phyloP scores from a whole-genome alignment of 2,113 vertebrate species.

The Nothobranchius kuhntae region DNA sequence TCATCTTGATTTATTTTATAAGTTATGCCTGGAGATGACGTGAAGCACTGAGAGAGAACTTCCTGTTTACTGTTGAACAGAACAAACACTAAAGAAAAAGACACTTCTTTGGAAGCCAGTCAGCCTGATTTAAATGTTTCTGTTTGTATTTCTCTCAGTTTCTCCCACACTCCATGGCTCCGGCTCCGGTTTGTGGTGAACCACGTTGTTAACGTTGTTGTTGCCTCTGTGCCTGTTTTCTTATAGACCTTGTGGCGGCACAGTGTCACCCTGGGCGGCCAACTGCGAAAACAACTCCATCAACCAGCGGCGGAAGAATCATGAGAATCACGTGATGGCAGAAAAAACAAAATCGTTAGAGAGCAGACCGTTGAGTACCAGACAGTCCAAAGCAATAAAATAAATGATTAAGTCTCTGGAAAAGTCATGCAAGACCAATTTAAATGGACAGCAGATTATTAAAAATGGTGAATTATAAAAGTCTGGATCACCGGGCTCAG shows the following conservation, averaged over 20 bases:
- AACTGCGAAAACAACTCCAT: slow-evolving; percentile 50
- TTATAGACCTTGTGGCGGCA: slow-evolving; percentile 47
- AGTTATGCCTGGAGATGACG: no score
- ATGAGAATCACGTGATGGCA: slow-evolving; percentile 10
- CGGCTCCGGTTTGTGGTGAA: slow-evolving; percentile 15
- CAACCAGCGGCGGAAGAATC: slow-evolving; percentile 18
- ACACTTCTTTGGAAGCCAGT: no score
- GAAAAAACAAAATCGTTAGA: slow-evolving; percentile 3
- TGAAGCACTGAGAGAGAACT: no score
- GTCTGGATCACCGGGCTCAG: no score
- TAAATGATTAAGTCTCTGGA: no score
- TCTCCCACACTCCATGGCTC: background rate
- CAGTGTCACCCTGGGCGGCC: slow-evolving; percentile 42
- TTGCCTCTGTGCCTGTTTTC: slow-evolving; percentile 31
- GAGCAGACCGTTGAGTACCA: background rate
- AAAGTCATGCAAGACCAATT: no score
- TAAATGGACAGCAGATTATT: no score
- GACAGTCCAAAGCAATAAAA: no score
- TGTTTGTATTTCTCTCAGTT: background rate
- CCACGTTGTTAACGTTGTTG: slow-evolving; percentile 42
- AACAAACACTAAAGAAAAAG: no score
- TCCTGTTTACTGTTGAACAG: no score
- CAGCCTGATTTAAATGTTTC: background rate
- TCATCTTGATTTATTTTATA: no score
- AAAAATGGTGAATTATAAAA: no score